Base-by-base conservation (phyloP, 1,140 invertebrate species). In the Zaprionus davidi region DNA sequence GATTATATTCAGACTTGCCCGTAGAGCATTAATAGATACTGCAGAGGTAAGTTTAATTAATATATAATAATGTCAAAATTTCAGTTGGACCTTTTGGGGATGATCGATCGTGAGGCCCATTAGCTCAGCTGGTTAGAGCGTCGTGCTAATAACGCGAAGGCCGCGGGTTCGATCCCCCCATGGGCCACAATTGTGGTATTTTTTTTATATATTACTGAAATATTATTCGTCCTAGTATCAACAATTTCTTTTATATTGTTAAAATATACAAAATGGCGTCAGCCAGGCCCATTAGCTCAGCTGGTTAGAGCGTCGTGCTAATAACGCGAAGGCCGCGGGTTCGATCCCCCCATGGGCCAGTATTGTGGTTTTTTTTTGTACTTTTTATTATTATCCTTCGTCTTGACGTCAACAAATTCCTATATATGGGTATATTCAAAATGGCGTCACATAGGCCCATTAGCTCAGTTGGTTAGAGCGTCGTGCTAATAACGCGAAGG, bases 291-390 rank as follows among this genome's bases (percentile, higher is more conserved):
- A 93, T 93, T 93, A 93, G 93, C 93, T 93, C 93, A 93, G 93
- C 85, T 93, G 93, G 93, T 93, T 93, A 93, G 93, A 93, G 93
- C 93, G 93, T 93, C 93, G 93, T 93, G 93, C 93, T 93, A 93
- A 94, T 94, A 94, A 94, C 94, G 94, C 94, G 94, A 94, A 94
- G 94, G 94, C 93, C 94, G 93, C 93, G 93, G 93, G 94, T 94
- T 94, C 94, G 94, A 94, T 94, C 94, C 94, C 94, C 85, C 67
- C 85, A 88, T 88, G 85, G 85, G 85, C 85, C 85, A 88, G 15
- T 2, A 12, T 13, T 55, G 20, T 51, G n/a, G 31, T 55, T 26
- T 53, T 26, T 13, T 49, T 49, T 49, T 28, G 0, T 49, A n/a
- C 2, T 1, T 20, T 1, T 20, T 20, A 20, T 20, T 20, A 20